Base-by-base conservation (phyloP, 2,888 invertebrate genomes). In the Abscondita cerata region DNA sequence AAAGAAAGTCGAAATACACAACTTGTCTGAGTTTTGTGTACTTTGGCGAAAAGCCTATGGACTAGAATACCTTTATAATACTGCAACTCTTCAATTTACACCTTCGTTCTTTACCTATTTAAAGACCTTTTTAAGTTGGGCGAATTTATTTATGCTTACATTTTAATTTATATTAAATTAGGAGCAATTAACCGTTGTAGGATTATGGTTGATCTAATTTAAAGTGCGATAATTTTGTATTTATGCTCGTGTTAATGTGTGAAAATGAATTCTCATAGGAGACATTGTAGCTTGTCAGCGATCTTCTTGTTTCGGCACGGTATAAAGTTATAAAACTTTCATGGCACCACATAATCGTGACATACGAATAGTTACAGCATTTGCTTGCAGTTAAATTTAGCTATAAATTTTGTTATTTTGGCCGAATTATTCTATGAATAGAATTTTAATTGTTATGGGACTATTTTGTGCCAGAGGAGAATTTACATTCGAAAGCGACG, bases 21-120 rank as follows among this genome's bases (percentile, higher is more conserved):
- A 66, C 62, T 68, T 55, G 70, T 68, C 70, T 66, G 62, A 36
- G 59, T 59, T 64, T 63, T 68, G 68, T 68, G 59, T 68, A 68
- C 59, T 62, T 68, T 68, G 68, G 68, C 68, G 52, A 57, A 52
- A 58, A 64, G 68, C 68, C 68, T 68, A 44, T 62, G n/a, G 64
- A 68, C 68, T 68, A 64, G 67, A 68, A 68, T 67, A 67, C 68
- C 67, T 68, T 68, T 59, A 70, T 70, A 70, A 70, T 70, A 69
- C 71, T 68, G 71, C 69, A 70, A 69, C 66, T 68, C 67, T 68
- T 71, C 68, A 68, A 68, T 71, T 70, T 70, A 70, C 71, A 71
- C 71, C 71, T 70, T 68, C 59, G 56, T 59, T 64, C 67, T 66
- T 48, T 63, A 61, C 65, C 62, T 67, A 67, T 68, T 68, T 67